phyloP scores from a whole-genome alignment of 2,113 vertebrate genomes.

The Andinoacara biseriatus region DNA sequence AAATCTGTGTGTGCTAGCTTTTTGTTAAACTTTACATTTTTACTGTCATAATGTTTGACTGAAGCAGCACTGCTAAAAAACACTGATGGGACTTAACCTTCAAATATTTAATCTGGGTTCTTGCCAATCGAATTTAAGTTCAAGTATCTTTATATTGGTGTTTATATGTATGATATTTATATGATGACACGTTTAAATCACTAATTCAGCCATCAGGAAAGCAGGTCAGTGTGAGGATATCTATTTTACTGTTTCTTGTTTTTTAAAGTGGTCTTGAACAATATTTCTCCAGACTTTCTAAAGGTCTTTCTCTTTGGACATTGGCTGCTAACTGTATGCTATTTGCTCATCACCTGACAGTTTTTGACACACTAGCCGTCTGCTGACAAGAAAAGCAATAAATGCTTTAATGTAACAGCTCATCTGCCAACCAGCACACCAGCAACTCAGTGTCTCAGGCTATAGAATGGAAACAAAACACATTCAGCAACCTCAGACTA shows the following conservation, averaged over 20 bases:
- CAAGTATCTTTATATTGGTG: not conserved
- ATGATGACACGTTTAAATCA: too few relatives aligned
- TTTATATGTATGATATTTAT: not conserved
- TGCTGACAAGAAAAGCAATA: not conserved
- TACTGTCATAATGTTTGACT: not conserved
- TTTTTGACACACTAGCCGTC: not conserved
- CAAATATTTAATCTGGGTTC: not conserved
- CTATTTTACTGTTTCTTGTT: not conserved
- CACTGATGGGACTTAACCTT: not conserved
- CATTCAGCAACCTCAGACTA: not conserved
- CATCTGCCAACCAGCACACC: not conserved
- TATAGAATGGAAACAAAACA: not conserved
- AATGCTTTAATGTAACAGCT: not conserved
- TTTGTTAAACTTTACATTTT: not conserved
- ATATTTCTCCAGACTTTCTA: not conserved
- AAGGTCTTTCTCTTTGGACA: not conserved
- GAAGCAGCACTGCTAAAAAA: not conserved
- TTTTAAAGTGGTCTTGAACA: not conserved
- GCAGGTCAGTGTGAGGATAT: not conserved
- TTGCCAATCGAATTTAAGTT: not conserved
- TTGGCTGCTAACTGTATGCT: not conserved
- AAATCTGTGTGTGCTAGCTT: not conserved
- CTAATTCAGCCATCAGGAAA: too few relatives aligned
- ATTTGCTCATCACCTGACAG: too few relatives aligned
- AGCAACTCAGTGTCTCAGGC: not conserved